Evolutionary conservation across 2,797 vertebrate species (phyloP), one percentile per base, ranked within the genome.

Genomic region (Bufotes viridis): DNA sequence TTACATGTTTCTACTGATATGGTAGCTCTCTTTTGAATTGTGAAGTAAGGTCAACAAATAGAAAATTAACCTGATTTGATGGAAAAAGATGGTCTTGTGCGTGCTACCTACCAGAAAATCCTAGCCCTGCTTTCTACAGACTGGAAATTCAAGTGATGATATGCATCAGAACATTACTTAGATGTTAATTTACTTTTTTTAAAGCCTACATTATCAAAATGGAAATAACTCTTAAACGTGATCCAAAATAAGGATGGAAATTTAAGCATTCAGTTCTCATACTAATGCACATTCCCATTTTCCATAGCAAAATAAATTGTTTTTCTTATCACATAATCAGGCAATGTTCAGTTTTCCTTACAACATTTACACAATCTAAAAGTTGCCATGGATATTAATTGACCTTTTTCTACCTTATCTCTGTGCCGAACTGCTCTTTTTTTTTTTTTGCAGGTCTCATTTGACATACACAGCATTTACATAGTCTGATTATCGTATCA

Each of bases 271-370:
- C 74, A 65, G 15, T 55, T 42, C 26, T 55, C 75, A 78, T 57
- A 49, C 42, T 42, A 42, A 42, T 42, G 42, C 83, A 51, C 34
- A 55, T 76, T 55, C 42, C 74, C 24, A 26, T 84, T 63, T 85
- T 24, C 17, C 29, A 7, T 7, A 63, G 34, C 72, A 76, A 78
- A 65, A 51, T 42, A 34, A 85, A 65, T 85, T 78, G 84, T 78
- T 85, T 85, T 78, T 61, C 51, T 85, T 85, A 85, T 85, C 84
- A 67, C 72, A 63, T 78, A 49, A 85, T 85, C 72, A 65, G 84
- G 49, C 51, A 76, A 67, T 85, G 60, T 65, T 78, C 74, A 67
- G 74, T 78, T 75, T 85, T 78, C n/a, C 42, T 18, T 78, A 61
- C 17, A 76, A 85, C 34, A 51, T 85, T 85, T 85, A 24, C 53